phyloP scores from a whole-genome alignment of 1,140 invertebrate genomes.

The Lasaia peninsularis region DNA sequence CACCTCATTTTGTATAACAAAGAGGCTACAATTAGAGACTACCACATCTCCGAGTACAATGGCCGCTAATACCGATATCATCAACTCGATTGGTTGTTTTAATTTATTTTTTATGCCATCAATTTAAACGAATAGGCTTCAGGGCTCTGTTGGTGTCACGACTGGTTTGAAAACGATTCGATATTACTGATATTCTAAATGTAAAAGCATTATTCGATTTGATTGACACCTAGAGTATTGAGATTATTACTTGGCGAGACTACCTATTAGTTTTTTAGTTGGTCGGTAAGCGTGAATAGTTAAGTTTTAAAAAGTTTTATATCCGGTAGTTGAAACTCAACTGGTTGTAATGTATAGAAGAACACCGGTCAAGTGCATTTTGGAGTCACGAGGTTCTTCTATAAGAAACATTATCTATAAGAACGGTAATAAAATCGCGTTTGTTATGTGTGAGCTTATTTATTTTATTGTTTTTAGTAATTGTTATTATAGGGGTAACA shows the following conservation, averaged over 20 bases:
- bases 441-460: no score
- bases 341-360: not conserved
- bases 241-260: not conserved
- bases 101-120: conserved; percentile 74
- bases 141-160: conserved; percentile 46
- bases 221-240: not conserved
- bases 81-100: conserved; percentile 60
- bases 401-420: no score
- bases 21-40: conserved; percentile 69
- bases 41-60: conserved; percentile 61
- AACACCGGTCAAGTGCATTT: no score
- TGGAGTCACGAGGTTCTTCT: no score
- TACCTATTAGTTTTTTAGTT: not conserved
- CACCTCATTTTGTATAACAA: conserved; percentile 76
- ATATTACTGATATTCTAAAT: conserved; percentile 42
- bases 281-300: not conserved
- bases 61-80: conserved; percentile 66
- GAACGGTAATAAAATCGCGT: no score
- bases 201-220: conserved; percentile 16
- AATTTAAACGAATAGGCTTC: conserved; percentile 65
- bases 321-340: not conserved
- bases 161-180: conserved; percentile 45
- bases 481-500: no score
- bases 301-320: not conserved
- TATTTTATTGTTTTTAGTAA: no score